Conservation (phyloP, 2,797 vertebrate species). For the Eospalax fontanierii region DNA sequence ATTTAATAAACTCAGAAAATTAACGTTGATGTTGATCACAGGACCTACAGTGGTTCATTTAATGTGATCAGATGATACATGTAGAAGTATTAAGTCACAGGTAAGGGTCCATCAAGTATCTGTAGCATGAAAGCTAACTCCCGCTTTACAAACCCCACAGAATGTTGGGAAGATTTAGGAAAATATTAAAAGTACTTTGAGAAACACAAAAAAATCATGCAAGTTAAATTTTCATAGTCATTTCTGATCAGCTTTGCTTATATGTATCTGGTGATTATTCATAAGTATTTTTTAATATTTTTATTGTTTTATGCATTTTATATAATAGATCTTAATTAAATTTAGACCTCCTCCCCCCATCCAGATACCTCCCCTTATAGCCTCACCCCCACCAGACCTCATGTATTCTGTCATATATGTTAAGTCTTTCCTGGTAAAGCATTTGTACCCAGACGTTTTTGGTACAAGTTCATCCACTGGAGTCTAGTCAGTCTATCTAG, state of each 20-base stretch:
- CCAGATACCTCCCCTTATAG: too few species aligned
- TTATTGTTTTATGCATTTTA: too few species aligned
- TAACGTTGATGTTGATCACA: background rate
- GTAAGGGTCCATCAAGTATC: background rate
- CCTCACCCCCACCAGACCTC: too few species aligned
- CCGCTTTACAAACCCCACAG: background rate
- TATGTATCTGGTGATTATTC: background rate
- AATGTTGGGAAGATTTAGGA: background rate
- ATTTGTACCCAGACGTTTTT: too few species aligned
- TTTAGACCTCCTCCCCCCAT: too few species aligned
- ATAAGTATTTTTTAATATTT: background rate
- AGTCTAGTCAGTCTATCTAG: too few species aligned
- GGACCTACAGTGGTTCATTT: background rate
- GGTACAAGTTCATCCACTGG: too few species aligned
- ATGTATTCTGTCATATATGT: too few species aligned
- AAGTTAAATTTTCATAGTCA: background rate
- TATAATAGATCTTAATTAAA: too few species aligned
- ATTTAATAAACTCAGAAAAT: background rate
- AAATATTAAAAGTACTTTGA: slow-evolving; percentile 9
- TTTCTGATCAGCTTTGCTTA: background rate
- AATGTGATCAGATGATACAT: background rate
- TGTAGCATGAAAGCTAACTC: background rate
- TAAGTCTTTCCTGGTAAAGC: too few species aligned
- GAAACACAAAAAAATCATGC: background rate
- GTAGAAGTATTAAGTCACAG: background rate